Conservation (phyloP, 2,888 invertebrate species). For the Nasonovia ribisnigri region DNA sequence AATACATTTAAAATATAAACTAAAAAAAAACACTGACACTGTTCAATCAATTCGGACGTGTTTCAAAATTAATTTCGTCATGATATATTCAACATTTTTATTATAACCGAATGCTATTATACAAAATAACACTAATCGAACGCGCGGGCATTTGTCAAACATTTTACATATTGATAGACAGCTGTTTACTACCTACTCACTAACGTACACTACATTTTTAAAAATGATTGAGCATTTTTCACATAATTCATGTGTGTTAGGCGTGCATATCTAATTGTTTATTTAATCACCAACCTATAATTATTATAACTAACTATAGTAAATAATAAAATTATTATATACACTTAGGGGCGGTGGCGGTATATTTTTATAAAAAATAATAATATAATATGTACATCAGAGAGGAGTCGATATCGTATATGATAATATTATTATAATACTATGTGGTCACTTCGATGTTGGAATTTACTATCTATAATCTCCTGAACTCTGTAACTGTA, state of each 20-base stretch:
- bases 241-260: constrained; percentile 31
- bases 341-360: constrained; percentile 8
- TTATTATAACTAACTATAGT: neutral
- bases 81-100: neutral
- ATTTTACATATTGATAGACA: neutral
- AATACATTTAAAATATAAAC: neutral
- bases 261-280: constrained; percentile 32
- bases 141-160: neutral
- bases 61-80: constrained; percentile 55
- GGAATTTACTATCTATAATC: neutral
- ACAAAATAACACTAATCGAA: neutral
- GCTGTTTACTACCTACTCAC: neutral
- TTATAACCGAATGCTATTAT: neutral
- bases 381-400: constrained; percentile 8
- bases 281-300: neutral
- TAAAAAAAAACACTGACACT: constrained; percentile 9
- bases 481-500: neutral
- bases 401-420: neutral
- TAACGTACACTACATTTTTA: constrained; percentile 4
- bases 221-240: constrained; percentile 46
- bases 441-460: neutral
- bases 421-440: neutral
- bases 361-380: neutral
- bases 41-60: constrained; percentile 51
- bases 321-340: constrained; percentile 13